phyloP scores from a whole-genome alignment of 2,113 vertebrate species.

The Bubo scandiacus region DNA sequence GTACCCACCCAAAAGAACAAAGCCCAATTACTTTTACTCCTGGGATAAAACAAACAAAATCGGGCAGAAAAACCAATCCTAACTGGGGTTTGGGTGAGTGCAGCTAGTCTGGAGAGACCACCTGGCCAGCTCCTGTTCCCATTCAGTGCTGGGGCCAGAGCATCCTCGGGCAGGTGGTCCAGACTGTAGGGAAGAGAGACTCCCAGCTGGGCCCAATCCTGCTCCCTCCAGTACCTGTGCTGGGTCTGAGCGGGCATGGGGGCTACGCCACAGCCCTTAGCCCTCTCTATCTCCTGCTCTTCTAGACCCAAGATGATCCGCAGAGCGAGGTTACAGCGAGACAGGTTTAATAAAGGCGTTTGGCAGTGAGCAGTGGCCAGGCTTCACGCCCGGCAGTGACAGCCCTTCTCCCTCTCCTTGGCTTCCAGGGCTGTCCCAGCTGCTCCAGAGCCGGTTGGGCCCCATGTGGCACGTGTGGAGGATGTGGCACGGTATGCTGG shows the following conservation, averaged over 20 bases:
- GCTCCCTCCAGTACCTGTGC: not conserved
- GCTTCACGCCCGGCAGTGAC: not conserved
- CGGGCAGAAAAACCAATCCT: not conserved
- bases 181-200: not conserved
- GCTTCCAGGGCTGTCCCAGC: not conserved
- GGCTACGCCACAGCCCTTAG: not conserved
- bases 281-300: not conserved
- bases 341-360: not conserved
- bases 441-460: not conserved
- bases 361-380: no score
- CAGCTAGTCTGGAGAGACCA: rapidly evolving
- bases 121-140: not conserved
- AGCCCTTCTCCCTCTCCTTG: not conserved
- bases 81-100: no score
- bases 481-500: not conserved
- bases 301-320: not conserved
- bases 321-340: not conserved
- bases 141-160: not conserved
- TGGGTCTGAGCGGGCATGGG: rapidly evolving
- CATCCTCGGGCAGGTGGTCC: not conserved
- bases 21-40: slow-evolving; percentile 36
- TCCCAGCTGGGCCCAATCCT: not conserved
- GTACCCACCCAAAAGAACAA: slow-evolving; percentile 34
- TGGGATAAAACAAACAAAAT: not conserved
- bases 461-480: not conserved